Evolutionary conservation across 2,888 invertebrate genomes (phyloP), one percentile per base, ranked within the genome.

Genomic region (Mythimna impura): DNA sequence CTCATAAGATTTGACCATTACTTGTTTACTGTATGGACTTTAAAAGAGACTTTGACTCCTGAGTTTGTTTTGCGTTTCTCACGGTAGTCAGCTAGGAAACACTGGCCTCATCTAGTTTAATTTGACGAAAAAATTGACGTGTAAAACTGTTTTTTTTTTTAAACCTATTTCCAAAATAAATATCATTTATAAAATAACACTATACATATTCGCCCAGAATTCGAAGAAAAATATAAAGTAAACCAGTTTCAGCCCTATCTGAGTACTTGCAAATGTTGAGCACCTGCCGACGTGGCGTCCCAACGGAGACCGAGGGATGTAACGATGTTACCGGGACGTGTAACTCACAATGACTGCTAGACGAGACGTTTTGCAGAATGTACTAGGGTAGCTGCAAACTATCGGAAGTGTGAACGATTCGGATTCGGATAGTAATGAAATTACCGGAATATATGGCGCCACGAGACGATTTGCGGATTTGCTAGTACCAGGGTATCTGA

Each of bases 291-390:
- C 72, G 62, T 50, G 69, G 60, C 65, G 52, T 47, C 66, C 52
- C 66, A n/a, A 7, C 30, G 66, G 63, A 50, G 52, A 34, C 14
- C 40, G 47, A 34, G 55, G 30, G 60, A 50, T 62, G 55, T 79
- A 77, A 81, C 25, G 6, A 25, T 65, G 78, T 80, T 78, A 80
- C 20, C 22, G 68, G 52, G 66, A 76, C 43, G 36, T 52, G 77
- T 40, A 25, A 34, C 54, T 40, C 65, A 67, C 52, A 52, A 66
- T 34, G 65, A 61, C 50, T 30, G 36, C 43, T 22, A 34, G 55
- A 66, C 43, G 14, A 60, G 36, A 22, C 60, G 22, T 8, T 40
- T 22, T 60, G 36, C 14, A 40, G 10, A 36, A 3, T 14, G 55
- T 22, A 47, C 25, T n/a, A 76, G 64, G 50, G 22, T 1, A 17